Evolutionary conservation across 2,797 vertebrate genomes (phyloP), one percentile per base, ranked within the genome.

Genomic region (Falco naumanni): DNA sequence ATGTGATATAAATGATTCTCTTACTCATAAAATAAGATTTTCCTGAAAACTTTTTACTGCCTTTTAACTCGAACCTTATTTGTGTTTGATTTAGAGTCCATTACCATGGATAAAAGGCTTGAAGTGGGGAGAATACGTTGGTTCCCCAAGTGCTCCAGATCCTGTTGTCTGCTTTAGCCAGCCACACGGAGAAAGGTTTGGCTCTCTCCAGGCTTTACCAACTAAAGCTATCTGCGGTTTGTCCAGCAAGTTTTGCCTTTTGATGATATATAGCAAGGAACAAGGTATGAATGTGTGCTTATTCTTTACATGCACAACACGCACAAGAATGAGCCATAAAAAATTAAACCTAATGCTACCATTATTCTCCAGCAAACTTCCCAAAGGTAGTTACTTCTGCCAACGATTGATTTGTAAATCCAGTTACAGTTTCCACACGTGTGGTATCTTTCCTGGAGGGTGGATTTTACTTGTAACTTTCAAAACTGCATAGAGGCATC

Each of bases 181-280:
- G 82, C 99, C 99, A 5, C 99, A 99, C 3, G 99, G 99, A 50
- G 99, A 99, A 96, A 97, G 98, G 41, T 99, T 99, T 59, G 99
- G 99, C 28, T 99, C 98, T 43, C 98, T 99, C 82, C 98, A 99
- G 89, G 99, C 99, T 71, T 98, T 99, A 82, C 99, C 99, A 9
- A 99, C 99, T 24, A 98, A 99, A 89, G 99, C 99, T 39, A 99
- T 99, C 96, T 99, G 99, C 20, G 99, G 99, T 48, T 98, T 99
- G 91, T 99, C 99, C 47, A 97, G 95, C 95, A 99, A 99, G 87
- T 99, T 99, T 98, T 99, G 99, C 97, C 99, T 99, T 85, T 98
- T 99, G 99, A 99, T 99, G 99, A 99, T 99, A 84, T 99, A 99
- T 95, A 99, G 99, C 98, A 99, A 99, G 94, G 99, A 99, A 90